Conservation (phyloP, 1,140 invertebrate genomes). For the Scaptomyza montana region DNA sequence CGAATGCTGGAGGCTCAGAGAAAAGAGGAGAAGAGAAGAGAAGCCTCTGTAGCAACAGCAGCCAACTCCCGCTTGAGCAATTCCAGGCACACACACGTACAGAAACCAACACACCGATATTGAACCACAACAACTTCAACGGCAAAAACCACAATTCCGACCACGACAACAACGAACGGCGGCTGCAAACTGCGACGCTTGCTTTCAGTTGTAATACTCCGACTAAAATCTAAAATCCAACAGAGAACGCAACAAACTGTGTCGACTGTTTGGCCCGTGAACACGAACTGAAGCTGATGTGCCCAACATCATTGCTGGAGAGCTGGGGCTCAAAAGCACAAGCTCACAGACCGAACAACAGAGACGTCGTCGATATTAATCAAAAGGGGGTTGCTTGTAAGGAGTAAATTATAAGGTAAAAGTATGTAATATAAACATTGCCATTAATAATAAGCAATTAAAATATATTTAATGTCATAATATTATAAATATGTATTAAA, state of each 20-base stretch:
- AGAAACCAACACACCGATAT: conserved; percentile 22
- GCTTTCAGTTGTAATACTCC: conserved; percentile 24
- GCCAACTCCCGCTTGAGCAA: conserved; percentile 52
- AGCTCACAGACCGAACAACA: conserved; percentile 18
- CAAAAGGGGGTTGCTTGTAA: not conserved
- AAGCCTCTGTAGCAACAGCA: conserved; percentile 22
- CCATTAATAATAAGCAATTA: not conserved
- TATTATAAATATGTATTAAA: too few species aligned
- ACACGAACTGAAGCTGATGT: conserved; percentile 58
- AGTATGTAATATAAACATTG: not conserved
- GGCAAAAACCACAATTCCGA: conserved; percentile 40
- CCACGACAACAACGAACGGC: conserved; percentile 32
- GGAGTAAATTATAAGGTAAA: not conserved
- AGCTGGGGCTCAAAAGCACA: conserved; percentile 52
- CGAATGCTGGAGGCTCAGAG: conserved; percentile 39
- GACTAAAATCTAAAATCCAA: conserved; percentile 14
- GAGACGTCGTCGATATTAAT: not conserved
- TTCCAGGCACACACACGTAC: conserved; percentile 38
- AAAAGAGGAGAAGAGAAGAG: conserved; percentile 10
- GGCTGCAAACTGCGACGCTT: conserved; percentile 47
- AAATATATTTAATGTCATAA: not conserved
- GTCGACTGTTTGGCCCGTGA: conserved; percentile 65
- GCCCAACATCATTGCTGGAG: conserved; percentile 36
- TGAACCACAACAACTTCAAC: conserved; percentile 26
- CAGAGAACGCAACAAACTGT: conserved; percentile 40